Evolutionary conservation across 2,797 vertebrate species (phyloP).

Genomic region (Sibirionetta formosa): DNA sequence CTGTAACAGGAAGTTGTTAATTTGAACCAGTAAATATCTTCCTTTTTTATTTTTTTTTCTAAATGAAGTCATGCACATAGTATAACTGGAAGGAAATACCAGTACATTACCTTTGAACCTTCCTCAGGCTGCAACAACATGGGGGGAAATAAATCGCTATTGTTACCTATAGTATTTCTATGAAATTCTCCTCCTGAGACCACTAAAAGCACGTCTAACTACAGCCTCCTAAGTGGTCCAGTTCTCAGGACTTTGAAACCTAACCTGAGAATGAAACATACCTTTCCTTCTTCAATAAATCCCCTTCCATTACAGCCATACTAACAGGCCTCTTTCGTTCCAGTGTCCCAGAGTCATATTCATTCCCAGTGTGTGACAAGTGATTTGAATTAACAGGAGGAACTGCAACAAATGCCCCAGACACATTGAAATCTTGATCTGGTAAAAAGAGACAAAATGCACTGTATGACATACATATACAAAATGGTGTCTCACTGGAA

Average conservation of each 20-base stretch:
- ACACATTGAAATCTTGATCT: slow-evolving; percentile 98
- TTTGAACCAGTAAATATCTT: background rate
- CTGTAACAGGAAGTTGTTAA: background rate
- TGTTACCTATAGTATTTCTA: background rate
- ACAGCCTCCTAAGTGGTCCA: background rate
- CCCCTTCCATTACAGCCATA: slow-evolving; percentile 91
- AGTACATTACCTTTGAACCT: slow-evolving; percentile 64
- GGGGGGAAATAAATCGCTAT: slow-evolving; percentile 39
- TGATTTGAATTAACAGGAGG: slow-evolving; percentile 90
- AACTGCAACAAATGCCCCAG: slow-evolving; percentile 91
- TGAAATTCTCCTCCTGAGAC: background rate
- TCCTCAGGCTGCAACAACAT: slow-evolving; percentile 70
- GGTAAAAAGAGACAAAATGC: background rate
- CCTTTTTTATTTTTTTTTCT: background rate
- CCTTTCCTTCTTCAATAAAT: slow-evolving; percentile 92
- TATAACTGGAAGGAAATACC: background rate
- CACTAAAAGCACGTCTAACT: background rate
- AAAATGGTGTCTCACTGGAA: background rate
- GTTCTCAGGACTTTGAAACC: background rate
- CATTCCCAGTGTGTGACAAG: slow-evolving; percentile 86
- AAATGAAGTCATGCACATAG: background rate
- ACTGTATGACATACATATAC: background rate
- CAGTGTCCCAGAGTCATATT: slow-evolving; percentile 88
- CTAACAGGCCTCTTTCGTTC: slow-evolving; percentile 95
- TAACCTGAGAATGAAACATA: slow-evolving; percentile 50